phyloP scores from a whole-genome alignment of 2,797 vertebrate genomes.

The Buphagus erythrorhynchus region DNA sequence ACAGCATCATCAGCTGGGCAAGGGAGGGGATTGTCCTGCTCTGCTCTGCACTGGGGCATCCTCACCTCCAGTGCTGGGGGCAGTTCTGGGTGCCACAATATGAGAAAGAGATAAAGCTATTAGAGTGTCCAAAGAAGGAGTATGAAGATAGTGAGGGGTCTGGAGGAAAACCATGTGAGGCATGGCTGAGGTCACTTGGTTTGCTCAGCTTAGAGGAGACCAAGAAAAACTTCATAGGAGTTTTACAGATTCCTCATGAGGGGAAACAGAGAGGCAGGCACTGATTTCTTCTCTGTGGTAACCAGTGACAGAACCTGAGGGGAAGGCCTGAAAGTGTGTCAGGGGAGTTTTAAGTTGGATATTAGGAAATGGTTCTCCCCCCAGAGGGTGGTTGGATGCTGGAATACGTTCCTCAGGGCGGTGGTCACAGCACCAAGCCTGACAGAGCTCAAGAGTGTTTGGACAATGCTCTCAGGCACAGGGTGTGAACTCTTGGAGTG shows the following conservation, averaged over 20 bases:
- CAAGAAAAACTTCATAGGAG: too few species aligned
- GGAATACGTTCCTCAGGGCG: neutral
- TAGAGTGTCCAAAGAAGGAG: neutral
- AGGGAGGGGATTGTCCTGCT: neutral
- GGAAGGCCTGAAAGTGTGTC: neutral
- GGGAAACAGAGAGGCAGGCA: neutral
- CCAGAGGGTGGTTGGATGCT: fast-evolving
- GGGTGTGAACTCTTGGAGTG: neutral
- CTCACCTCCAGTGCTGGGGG: fast-evolving
- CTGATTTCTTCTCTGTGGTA: neutral
- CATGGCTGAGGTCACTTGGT: neutral
- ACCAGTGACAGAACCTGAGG: neutral
- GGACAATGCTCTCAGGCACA: neutral
- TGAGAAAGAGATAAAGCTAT: neutral
- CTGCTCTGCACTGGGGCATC: neutral
- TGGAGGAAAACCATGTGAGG: neutral
- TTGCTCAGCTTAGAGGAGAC: neutral
- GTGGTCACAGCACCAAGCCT: neutral
- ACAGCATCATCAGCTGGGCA: fast-evolving
- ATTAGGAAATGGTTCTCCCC: neutral
- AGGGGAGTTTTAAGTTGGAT: neutral
- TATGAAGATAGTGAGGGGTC: neutral
- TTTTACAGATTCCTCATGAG: neutral
- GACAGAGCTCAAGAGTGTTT: fast-evolving
- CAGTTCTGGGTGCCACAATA: neutral